Evolutionary conservation across 2,113 vertebrate species (phyloP).

Genomic region (Perca flavescens): DNA sequence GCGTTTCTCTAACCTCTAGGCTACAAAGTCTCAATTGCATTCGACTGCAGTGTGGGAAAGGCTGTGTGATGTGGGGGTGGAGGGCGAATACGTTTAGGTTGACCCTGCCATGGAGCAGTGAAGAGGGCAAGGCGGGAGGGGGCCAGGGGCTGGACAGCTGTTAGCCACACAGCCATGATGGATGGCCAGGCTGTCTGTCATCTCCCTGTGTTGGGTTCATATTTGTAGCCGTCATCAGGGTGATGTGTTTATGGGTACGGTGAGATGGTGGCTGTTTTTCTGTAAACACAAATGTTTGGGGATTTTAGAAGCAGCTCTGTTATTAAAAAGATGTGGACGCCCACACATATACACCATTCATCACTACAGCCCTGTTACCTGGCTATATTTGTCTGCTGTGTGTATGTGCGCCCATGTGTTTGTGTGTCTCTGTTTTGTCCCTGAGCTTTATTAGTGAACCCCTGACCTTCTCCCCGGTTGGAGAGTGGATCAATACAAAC

Average conservation of each 20-base stretch:
- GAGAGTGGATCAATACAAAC: slow-evolving; percentile 73
- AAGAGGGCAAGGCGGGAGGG: slow-evolving; percentile 34
- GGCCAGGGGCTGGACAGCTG: slow-evolving; percentile 63
- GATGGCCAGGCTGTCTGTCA: slow-evolving; percentile 46
- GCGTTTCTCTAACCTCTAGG: not conserved
- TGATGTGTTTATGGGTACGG: slow-evolving; percentile 32
- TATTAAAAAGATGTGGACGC: slow-evolving; percentile 3
- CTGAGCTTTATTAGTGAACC: slow-evolving; percentile 79
- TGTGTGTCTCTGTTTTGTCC: slow-evolving; percentile 67
- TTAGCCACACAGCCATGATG: slow-evolving; percentile 65
- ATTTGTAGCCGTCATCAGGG: slow-evolving; percentile 53
- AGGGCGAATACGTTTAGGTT: slow-evolving; percentile 53
- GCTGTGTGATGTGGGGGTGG: slow-evolving; percentile 16
- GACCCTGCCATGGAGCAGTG: slow-evolving; percentile 59
- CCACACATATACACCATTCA: slow-evolving; percentile 17
- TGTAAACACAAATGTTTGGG: slow-evolving; percentile 46
- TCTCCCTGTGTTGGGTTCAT: slow-evolving; percentile 49
- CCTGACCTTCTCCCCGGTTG: slow-evolving; percentile 72
- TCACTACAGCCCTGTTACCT: slow-evolving; percentile 20
- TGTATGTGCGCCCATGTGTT: not conserved
- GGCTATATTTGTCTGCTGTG: slow-evolving; percentile 40
- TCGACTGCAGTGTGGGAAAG: slow-evolving; percentile 57
- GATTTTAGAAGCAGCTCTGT: slow-evolving; percentile 18
- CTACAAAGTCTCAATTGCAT: not conserved
- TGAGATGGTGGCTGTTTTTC: slow-evolving; percentile 26